Conservation (phyloP, 37 sponge, comb jelly and placozoan species). For the Crambe crambe region DNA sequence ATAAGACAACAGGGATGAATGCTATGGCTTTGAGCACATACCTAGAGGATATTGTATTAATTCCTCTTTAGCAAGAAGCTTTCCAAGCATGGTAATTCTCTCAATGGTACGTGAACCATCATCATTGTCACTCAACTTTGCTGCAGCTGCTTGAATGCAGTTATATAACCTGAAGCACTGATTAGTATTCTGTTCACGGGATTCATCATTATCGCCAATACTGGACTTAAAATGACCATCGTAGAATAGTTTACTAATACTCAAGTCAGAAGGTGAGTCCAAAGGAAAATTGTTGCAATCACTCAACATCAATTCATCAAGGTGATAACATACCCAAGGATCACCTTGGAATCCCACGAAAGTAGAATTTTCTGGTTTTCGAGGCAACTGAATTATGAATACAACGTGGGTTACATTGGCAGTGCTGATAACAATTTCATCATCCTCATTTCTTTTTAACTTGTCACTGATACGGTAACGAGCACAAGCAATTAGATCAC, state of each 20-base stretch:
- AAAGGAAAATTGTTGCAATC: constrained; percentile 14
- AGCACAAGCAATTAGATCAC: constrained; percentile 65
- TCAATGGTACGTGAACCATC: constrained; percentile 11
- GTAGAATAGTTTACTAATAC: constrained; percentile 6
- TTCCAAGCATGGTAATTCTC: constrained; percentile 16
- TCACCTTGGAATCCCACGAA: constrained; percentile 76
- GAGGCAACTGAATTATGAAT: constrained; percentile 70
- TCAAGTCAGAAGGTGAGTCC: neutral
- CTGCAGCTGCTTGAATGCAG: constrained; percentile 48
- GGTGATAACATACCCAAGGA: constrained; percentile 56
- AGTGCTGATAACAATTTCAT: neutral
- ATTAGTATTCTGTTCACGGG: too few relatives aligned
- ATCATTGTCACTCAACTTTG: constrained; percentile 10
- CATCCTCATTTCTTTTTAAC: neutral
- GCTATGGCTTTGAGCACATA: too few relatives aligned
- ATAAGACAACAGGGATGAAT: too few relatives aligned
- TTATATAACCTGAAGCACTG: constrained; percentile 27
- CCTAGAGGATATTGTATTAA: too few relatives aligned
- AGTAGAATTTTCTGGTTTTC: constrained; percentile 14
- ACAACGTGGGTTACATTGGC: constrained; percentile 40
- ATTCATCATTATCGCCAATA: too few relatives aligned
- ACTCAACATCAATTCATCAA: constrained; percentile 66
- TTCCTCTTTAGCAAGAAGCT: constrained; percentile 31
- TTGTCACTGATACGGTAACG: constrained; percentile 43
- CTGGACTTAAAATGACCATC: neutral